phyloP scores from a whole-genome alignment of 1,140 invertebrate species.

The Ceratina japonica region DNA sequence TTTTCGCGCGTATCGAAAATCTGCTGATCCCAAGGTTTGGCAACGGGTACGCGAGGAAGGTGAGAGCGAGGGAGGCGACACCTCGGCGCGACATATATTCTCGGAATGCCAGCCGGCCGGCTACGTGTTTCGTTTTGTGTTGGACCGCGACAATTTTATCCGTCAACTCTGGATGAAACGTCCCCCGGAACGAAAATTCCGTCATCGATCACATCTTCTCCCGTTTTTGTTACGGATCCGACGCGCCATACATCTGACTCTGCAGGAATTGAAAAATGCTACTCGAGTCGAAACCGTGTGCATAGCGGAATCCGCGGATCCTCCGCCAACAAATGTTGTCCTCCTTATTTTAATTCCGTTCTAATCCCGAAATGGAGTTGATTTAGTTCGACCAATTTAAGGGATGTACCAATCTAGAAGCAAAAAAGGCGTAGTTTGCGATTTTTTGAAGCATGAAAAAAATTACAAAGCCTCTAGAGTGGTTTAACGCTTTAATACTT shows the following conservation, averaged over 20 bases:
- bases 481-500: no score
- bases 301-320: neutral
- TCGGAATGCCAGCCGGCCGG: constrained; percentile 13
- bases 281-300: neutral
- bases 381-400: no score
- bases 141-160: constrained; percentile 28
- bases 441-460: no score
- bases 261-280: constrained; percentile 25
- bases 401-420: no score
- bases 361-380: no score
- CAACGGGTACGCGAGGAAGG: neutral
- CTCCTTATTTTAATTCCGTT: no score
- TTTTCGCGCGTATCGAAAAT: neutral
- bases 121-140: constrained; percentile 33
- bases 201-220: constrained; percentile 15
- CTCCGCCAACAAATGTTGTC: neutral
- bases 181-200: constrained; percentile 25
- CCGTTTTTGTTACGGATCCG: neutral
- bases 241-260: constrained; percentile 12
- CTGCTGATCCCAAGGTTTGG: neutral
- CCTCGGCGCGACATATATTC: constrained; percentile 6
- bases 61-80: neutral
- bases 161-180: constrained; percentile 31
- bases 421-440: no score
- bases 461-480: no score